These are phyloP conservation scores for Todiramphus saurophagus DNA, from an alignment of 2,113 vertebrate genomes.

Conservation along the genomic window DNA sequence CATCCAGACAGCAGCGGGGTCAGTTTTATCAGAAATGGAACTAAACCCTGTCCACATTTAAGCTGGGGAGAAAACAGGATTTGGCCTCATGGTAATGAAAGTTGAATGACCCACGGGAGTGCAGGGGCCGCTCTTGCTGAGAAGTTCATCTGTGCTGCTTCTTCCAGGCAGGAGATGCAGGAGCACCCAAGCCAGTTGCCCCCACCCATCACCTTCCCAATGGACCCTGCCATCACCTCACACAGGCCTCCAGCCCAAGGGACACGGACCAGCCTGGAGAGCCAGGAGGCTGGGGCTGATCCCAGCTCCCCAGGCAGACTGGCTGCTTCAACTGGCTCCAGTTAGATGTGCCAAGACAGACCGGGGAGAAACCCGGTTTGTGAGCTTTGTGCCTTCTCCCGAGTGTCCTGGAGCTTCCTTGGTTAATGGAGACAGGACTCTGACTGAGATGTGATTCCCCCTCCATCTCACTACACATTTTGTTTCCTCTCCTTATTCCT, in stretches of 20 bases:
- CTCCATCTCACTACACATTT: neutral
- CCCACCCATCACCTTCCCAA: neutral
- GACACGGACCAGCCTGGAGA: neutral
- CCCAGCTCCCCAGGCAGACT: neutral
- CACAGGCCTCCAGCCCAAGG: neutral
- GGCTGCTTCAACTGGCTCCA: neutral
- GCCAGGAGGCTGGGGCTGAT: neutral
- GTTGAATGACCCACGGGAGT: neutral
- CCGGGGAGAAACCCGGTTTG: neutral
- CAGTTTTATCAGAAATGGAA: neutral
- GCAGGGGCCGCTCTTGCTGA: neutral
- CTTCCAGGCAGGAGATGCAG: neutral
- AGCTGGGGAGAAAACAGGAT: neutral
- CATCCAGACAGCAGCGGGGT: neutral
- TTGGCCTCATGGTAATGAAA: neutral
- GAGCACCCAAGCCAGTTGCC: neutral
- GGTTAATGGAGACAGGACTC: neutral
- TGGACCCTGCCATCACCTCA: accelerated
- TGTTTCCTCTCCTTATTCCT: neutral
- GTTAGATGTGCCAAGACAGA: neutral
- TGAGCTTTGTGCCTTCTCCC: neutral
- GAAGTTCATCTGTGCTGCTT: neutral
- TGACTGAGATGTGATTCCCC: neutral
- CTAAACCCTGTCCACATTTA: neutral
- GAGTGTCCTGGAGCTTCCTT: neutral